Evolutionary conservation across 2,888 invertebrate species (phyloP), one percentile per base, ranked within the genome.

Genomic region (Acrobasis repandana): DNA sequence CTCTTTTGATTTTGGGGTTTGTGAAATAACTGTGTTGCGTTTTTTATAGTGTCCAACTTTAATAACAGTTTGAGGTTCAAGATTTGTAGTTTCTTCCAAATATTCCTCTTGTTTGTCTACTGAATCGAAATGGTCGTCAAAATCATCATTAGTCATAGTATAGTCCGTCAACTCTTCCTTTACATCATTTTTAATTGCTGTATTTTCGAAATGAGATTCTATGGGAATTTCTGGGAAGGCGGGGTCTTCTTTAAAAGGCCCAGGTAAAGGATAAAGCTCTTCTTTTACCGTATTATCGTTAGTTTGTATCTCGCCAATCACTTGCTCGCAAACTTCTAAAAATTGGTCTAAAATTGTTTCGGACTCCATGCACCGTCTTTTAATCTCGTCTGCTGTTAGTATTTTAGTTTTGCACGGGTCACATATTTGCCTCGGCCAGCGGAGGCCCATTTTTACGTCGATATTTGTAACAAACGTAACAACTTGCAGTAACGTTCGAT

Each of bases 391-490:
- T 20, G 83, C 79, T 65, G 83, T 85, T 34, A 69, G 72, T 72
- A 91, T 70, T 18, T 79, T 72, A 33, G 66, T 48, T 62, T 82
- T 82, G 65, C 91, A 92, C 33, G 83, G 82, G 56, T 64, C 65
- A 70, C 91, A 92, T 60, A 92, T 78, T 64, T 87, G 86, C 71
- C 86, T 84, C 0, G 91, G 88, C 49, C 85, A 73, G 61, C 64
- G 73, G 67, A 86, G 82, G 38, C 76, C 79, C 14, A 69, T 65
- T 68, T 73, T 76, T 66, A 88, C 71, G 64, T 79, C 75, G 61
- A 83, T 74, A 77, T 85, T 82, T 18, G 79, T 74, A 20, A 85
- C 73, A 70, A 80, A 84, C 61, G 74, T 71, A 15, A 90, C 72
- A 10, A 86, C 68, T 63, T 88, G 84, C 8, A 71, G 65, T 16